A percentile compares a stretch with the other conserved stretches of the same genome.
These are phyloP conservation scores for Myiopsitta monachus DNA, from an alignment of 2,113 vertebrate genomes.

Conservation along the genomic window DNA sequence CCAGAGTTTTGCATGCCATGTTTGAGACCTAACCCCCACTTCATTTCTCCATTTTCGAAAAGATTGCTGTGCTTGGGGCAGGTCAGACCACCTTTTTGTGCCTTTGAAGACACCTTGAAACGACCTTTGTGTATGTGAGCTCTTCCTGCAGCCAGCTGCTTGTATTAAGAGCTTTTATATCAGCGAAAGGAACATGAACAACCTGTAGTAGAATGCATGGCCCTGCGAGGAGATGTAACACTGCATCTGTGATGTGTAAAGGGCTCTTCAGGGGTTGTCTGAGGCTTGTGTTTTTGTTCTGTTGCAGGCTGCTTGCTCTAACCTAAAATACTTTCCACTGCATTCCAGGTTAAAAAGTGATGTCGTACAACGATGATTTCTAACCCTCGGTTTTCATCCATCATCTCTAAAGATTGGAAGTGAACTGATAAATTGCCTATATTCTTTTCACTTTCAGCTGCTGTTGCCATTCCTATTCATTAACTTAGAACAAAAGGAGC, in stretches of 20 bases:
- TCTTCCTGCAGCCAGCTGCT: not conserved
- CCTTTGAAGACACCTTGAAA: not conserved
- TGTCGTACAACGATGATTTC: not conserved
- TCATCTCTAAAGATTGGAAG: not conserved
- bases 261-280: not conserved
- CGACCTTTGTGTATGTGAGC: not conserved
- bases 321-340: not conserved
- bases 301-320: not conserved
- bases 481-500: not conserved
- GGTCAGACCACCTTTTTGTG: not conserved
- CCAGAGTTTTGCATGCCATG: not conserved
- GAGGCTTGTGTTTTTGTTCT: not conserved
- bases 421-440: not conserved
- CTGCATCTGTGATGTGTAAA: not conserved
- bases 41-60: not conserved
- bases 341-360: not conserved
- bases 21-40: not conserved
- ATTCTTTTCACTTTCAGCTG: not conserved
- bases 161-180: not conserved
- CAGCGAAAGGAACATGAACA: not conserved
- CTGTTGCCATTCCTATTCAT: not conserved
- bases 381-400: not conserved
- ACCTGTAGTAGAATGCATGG: not conserved
- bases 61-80: not conserved
- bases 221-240: not conserved